Conservation (phyloP, 53 echinoderm and acorn worm species). For the Echinometra lucunter region DNA sequence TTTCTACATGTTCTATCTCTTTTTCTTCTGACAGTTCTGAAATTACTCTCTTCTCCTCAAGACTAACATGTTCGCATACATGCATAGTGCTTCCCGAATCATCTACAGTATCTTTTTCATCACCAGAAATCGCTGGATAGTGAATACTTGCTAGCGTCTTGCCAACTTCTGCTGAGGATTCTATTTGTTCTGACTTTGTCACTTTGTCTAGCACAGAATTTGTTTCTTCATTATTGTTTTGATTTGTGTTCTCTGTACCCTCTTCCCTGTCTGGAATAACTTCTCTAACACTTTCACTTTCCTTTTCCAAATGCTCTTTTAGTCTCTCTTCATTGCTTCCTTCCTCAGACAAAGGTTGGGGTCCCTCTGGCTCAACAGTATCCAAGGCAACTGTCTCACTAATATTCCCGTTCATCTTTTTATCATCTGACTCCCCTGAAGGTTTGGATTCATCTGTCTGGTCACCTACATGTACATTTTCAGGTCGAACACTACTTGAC, state of each 20-base stretch:
- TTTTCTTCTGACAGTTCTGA: background rate
- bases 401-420: background rate
- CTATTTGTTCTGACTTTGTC: background rate
- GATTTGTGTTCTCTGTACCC: background rate
- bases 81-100: conserved; percentile 23
- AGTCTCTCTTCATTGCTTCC: background rate
- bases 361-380: background rate
- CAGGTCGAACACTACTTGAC: background rate
- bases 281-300: background rate
- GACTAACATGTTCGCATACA: conserved; percentile 22
- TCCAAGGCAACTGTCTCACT: background rate
- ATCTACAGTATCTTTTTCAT: background rate
- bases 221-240: background rate
- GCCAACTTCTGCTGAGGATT: background rate
- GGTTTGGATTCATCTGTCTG: background rate
- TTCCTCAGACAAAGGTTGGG: background rate
- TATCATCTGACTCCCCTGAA: background rate
- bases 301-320: background rate
- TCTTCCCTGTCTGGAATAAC: background rate
- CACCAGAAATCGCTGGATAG: background rate
- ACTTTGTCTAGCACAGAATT: background rate
- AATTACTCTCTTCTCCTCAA: background rate
- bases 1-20: background rate
- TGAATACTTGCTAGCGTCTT: background rate
- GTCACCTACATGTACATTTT: background rate